Conservation (phyloP, 2,888 invertebrate species). For the Nomada ruficornis region DNA sequence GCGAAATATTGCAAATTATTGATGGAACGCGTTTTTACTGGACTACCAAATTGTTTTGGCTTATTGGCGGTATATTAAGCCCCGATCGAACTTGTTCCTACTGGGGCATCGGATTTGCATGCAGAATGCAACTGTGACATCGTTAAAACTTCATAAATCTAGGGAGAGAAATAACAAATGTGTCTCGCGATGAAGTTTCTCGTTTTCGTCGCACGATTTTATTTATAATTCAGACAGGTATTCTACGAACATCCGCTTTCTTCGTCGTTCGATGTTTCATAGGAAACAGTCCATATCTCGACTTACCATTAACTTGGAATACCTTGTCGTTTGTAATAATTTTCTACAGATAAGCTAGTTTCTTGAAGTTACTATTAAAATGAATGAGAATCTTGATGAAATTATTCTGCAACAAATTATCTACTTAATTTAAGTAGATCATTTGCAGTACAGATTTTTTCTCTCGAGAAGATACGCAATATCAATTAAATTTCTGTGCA, state of each 20-base stretch:
- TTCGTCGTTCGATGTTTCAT: neutral
- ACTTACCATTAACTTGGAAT: neutral
- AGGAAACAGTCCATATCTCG: neutral
- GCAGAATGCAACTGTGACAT: constrained; percentile 32
- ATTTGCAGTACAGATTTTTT: neutral
- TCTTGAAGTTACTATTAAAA: neutral
- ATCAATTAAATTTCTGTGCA: constrained; percentile 3
- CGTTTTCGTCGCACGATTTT: constrained; percentile 6
- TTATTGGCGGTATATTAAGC: constrained; percentile 3
- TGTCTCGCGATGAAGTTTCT: constrained; percentile 32
- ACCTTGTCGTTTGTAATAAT: constrained; percentile 1
- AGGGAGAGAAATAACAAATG: constrained; percentile 35
- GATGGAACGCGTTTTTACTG: neutral
- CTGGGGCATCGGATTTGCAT: constrained; percentile 22
- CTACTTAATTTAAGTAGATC: too few relatives aligned
- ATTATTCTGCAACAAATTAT: too few relatives aligned
- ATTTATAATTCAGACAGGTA: constrained; percentile 40
- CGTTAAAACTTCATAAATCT: constrained; percentile 53
- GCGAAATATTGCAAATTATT: neutral
- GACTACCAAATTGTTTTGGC: neutral
- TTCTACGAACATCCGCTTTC: constrained; percentile 1
- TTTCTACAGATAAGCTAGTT: too few relatives aligned
- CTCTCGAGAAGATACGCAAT: neutral
- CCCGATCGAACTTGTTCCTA: constrained; percentile 33
- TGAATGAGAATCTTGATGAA: neutral